phyloP scores from a whole-genome alignment of 2,888 invertebrate genomes.

The Chrysopilus asiliformis region DNA sequence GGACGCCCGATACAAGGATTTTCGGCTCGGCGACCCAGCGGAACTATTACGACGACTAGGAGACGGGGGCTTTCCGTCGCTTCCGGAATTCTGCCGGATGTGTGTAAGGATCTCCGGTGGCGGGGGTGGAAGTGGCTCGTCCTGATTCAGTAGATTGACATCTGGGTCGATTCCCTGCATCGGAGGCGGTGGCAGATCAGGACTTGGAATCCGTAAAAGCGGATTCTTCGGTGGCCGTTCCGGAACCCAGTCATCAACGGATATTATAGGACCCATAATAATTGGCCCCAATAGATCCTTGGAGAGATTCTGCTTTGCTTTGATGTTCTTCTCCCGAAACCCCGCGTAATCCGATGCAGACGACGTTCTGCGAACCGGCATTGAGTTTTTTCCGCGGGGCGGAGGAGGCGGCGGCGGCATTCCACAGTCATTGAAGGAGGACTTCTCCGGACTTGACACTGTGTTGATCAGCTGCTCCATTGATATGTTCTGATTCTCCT shows the following conservation, averaged over 20 bases:
- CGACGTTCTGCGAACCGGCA: constrained; percentile 41
- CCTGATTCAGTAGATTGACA: constrained; percentile 21
- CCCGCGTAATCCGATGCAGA: constrained; percentile 53
- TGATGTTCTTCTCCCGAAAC: constrained; percentile 30
- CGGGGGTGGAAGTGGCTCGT: constrained; percentile 36
- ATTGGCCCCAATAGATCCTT: constrained; percentile 44
- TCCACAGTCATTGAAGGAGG: constrained; percentile 34
- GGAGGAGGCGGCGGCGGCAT: constrained; percentile 37
- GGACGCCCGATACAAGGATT: constrained; percentile 19
- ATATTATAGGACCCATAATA: constrained; percentile 48
- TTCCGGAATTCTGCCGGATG: constrained; percentile 13
- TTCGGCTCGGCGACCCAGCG: constrained; percentile 33
- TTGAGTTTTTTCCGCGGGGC: constrained; percentile 21
- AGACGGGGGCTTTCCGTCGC: constrained; percentile 24
- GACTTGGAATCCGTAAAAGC: constrained; percentile 39
- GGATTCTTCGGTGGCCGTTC: constrained; percentile 69
- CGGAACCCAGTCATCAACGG: constrained; percentile 55
- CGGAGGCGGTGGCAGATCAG: constrained; percentile 35
- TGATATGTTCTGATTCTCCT: constrained; percentile 12
- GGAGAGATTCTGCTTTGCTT: constrained; percentile 20
- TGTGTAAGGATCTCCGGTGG: constrained; percentile 33
- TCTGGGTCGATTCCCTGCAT: constrained; percentile 23
- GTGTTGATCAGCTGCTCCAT: constrained; percentile 20
- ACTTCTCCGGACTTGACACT: constrained; percentile 30
- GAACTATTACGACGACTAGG: constrained; percentile 35